Conservation (phyloP, 1,140 invertebrate species). For the Ostrea denselamellosa region DNA sequence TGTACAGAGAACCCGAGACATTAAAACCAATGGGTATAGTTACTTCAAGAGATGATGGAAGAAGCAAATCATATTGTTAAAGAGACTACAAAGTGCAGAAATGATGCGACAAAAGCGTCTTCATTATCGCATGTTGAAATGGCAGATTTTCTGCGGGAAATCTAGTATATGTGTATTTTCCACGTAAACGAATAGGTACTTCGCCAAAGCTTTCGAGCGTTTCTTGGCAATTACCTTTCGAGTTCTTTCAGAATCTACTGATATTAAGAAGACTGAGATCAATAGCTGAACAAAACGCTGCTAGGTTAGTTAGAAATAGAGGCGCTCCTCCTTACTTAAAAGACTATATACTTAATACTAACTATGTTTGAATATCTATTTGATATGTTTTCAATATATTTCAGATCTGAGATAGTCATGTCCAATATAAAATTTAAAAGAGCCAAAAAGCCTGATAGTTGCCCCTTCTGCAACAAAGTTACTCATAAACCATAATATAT, state of each 20-base stretch:
- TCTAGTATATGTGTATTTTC: constrained; percentile 39
- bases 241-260: not conserved
- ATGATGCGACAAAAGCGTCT: constrained; percentile 24
- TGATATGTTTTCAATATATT: not conserved
- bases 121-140: not conserved
- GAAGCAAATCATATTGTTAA: constrained; percentile 31
- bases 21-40: constrained; percentile 20
- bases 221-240: constrained; percentile 38
- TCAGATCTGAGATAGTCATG: not conserved
- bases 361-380: not conserved
- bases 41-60: constrained; percentile 32
- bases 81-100: constrained; percentile 5
- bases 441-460: not conserved
- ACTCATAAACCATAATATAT: not conserved
- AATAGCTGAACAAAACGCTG: not conserved
- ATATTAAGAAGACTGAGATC: not conserved
- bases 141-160: constrained; percentile 25
- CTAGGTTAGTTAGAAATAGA: not conserved
- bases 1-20: not conserved
- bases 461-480: not conserved
- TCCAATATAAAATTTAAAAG: not conserved
- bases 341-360: not conserved
- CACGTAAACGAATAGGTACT: not conserved
- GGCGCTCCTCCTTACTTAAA: not conserved
- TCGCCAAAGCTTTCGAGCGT: constrained; percentile 39